A percentile compares a stretch with the other conserved stretches of the same genome.
These are phyloP conservation scores for Gallinago media DNA, from an alignment of 2,113 vertebrate species.

Conservation along the genomic window DNA sequence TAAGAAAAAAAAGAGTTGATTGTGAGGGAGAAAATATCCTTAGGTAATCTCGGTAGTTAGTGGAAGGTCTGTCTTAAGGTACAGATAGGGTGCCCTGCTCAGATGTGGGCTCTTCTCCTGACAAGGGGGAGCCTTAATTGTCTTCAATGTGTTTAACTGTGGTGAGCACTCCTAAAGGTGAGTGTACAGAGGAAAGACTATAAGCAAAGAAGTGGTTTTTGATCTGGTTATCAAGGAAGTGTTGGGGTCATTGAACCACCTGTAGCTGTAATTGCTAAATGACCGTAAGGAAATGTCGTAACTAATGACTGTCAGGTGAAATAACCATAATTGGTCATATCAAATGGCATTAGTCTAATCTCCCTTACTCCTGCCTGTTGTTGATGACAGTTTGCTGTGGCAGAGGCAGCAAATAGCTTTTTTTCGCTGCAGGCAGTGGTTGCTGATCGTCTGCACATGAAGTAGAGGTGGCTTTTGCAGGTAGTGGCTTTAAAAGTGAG, in stretches of 20 bases:
- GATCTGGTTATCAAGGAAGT: not conserved
- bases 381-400: not conserved
- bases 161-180: not conserved
- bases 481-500: not conserved
- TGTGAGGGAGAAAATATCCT: not conserved
- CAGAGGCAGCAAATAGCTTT: not conserved
- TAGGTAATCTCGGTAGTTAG: not conserved
- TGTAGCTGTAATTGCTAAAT: not conserved
- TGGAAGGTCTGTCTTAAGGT: not conserved
- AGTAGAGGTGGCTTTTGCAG: not conserved
- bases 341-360: not conserved
- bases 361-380: not conserved
- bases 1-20: not conserved
- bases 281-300: not conserved
- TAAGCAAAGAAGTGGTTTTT: not conserved
- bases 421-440: not conserved
- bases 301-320: not conserved
- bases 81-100: not conserved
- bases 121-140: not conserved
- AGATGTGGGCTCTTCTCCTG: fast-evolving
- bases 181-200: not conserved
- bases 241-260: not conserved
- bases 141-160: not conserved
- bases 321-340: not conserved
- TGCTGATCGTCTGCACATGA: not conserved